Evolutionary conservation across 2,888 invertebrate species (phyloP).

Genomic region (Calameuta idolon): DNA sequence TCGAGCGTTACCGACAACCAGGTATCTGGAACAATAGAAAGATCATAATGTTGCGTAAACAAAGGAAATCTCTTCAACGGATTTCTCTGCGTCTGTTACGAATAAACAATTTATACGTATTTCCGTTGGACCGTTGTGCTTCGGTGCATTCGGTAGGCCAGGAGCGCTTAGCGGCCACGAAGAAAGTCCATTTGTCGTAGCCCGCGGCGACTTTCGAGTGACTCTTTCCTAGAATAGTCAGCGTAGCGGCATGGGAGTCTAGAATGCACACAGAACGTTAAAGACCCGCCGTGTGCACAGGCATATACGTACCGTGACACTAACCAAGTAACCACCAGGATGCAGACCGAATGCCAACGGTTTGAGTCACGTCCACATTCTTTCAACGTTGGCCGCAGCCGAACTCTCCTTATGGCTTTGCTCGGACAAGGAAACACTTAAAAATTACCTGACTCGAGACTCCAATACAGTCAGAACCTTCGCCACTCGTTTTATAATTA

Average conservation of each 20-base stretch:
- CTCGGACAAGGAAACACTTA: constrained; percentile 4
- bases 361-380: constrained; percentile 50
- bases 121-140: not conserved
- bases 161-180: not conserved
- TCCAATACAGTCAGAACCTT: not conserved
- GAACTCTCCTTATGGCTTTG: constrained; percentile 1
- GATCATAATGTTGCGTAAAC: not conserved
- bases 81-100: not conserved
- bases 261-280: not conserved
- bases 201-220: not conserved
- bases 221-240: not conserved
- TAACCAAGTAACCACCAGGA: constrained; percentile 30
- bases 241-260: not conserved
- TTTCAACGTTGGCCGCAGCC: constrained; percentile 24
- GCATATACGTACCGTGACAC: not conserved
- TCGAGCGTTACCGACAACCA: constrained; percentile 52
- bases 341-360: constrained; percentile 46
- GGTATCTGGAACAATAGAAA: constrained; percentile 35
- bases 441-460: not conserved
- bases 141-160: not conserved
- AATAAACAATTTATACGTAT: not conserved
- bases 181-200: not conserved
- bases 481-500: not conserved
- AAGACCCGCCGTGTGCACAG: not conserved
- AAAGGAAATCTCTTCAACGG: not conserved